These are phyloP conservation scores for Abramis brama DNA, from an alignment of 2,113 vertebrate genomes.

Conservation along the genomic window DNA sequence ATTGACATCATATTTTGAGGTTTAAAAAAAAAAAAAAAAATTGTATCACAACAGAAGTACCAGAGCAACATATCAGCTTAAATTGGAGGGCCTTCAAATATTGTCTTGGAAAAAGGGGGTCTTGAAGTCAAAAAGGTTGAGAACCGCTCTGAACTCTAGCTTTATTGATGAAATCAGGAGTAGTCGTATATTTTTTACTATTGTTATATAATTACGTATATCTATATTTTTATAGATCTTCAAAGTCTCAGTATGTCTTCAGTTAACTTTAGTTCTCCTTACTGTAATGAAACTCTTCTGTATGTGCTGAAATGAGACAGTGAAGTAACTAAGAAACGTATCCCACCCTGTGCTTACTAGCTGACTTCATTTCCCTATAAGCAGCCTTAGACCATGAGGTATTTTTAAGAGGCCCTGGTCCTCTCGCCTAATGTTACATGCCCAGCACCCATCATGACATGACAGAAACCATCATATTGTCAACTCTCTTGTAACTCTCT, in stretches of 20 bases:
- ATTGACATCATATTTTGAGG: too few relatives aligned
- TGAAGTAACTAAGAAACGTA: constrained; percentile 27
- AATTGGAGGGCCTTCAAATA: too few relatives aligned
- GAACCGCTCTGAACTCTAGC: too few relatives aligned
- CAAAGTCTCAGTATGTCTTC: neutral
- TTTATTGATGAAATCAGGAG: too few relatives aligned
- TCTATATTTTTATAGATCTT: too few relatives aligned
- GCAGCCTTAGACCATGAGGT: constrained; percentile 24
- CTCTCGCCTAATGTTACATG: neutral
- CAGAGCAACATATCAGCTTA: too few relatives aligned
- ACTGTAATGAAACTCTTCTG: neutral
- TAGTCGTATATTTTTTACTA: too few relatives aligned
- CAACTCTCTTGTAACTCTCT: neutral
- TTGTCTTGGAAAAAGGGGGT: too few relatives aligned
- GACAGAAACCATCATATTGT: neutral
- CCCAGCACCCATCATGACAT: neutral
- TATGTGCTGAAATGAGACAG: neutral
- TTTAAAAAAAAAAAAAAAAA: too few relatives aligned
- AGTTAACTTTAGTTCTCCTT: neutral
- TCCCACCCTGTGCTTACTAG: constrained; percentile 38
- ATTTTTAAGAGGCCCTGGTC: constrained; percentile 5
- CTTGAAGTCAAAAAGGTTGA: too few relatives aligned
- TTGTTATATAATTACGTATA: too few relatives aligned
- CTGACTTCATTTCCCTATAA: constrained; percentile 48
- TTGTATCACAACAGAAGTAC: too few relatives aligned